Conservation (phyloP, 2,888 invertebrate genomes). For the Tipula helvola region DNA sequence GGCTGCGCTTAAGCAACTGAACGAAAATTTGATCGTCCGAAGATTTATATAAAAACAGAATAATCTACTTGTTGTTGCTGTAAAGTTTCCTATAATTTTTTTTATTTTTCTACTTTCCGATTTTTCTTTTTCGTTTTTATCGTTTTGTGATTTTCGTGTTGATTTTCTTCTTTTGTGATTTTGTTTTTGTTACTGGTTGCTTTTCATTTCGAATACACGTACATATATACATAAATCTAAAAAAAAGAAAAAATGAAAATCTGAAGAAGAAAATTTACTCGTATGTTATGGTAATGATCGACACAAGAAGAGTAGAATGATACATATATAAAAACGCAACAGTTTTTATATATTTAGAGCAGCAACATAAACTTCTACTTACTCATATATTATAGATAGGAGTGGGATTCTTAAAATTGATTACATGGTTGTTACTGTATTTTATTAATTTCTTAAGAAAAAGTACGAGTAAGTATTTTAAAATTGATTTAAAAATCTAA, state of each 20-base stretch:
- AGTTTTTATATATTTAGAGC: not conserved
- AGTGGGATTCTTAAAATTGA: not conserved
- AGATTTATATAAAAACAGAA: slow-evolving; percentile 7
- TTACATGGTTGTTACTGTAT: not conserved
- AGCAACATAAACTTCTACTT: not conserved
- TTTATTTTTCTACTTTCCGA: not conserved
- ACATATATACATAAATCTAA: not conserved
- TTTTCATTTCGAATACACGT: not conserved
- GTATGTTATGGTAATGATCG: not conserved
- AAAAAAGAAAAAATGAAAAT: not conserved
- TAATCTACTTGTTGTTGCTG: not conserved
- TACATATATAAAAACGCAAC: not conserved
- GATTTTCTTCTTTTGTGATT: not conserved
- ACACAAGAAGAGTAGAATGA: not conserved
- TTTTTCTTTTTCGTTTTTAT: slow-evolving; percentile 5
- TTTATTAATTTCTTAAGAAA: not conserved
- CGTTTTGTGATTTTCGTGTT: not conserved
- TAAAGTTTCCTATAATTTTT: not conserved
- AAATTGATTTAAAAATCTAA: not conserved
- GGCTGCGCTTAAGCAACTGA: slow-evolving; percentile 14
- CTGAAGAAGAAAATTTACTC: not conserved
- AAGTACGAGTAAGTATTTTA: not conserved
- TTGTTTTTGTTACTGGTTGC: not conserved
- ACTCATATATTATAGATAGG: not conserved
- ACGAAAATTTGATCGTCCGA: slow-evolving; percentile 8